Conservation (phyloP, 2,888 invertebrate genomes). For the Epinotia brunnichana region DNA sequence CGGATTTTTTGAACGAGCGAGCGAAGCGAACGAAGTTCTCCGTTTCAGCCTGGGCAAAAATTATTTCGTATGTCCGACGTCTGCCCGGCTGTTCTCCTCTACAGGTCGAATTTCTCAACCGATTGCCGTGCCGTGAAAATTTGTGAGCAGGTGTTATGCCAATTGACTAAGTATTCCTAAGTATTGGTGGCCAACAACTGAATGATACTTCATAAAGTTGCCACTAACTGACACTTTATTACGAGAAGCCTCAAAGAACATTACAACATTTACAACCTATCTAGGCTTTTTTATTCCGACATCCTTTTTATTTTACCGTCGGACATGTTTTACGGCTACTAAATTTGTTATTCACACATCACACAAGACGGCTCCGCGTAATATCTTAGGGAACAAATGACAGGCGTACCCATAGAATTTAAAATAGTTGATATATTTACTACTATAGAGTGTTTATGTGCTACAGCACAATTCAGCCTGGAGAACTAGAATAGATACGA, state of each 20-base stretch:
- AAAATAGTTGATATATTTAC: not conserved
- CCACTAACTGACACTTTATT: too few species aligned
- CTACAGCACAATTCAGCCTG: not conserved
- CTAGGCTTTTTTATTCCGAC: not conserved
- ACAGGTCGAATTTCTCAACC: too few species aligned
- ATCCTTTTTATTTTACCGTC: not conserved
- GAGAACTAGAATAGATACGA: not conserved
- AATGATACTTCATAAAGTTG: too few species aligned
- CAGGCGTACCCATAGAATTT: not conserved
- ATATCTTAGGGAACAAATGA: not conserved
- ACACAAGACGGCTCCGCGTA: not conserved
- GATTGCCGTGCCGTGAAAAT: too few species aligned
- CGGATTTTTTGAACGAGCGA: too few species aligned
- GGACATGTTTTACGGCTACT: not conserved
- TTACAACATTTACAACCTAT: not conserved
- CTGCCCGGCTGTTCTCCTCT: too few species aligned
- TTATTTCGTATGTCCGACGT: too few species aligned
- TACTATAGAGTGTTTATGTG: not conserved
- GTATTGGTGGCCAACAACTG: too few species aligned
- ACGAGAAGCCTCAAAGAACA: not conserved
- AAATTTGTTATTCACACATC: slow-evolving; percentile 1
- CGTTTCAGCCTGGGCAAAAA: too few species aligned
- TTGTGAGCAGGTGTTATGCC: too few species aligned
- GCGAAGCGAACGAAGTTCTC: too few species aligned
- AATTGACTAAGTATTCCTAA: too few species aligned